Evolutionary conservation across 1,140 invertebrate species (phyloP), one percentile per base, ranked within the genome.

Genomic region (Plutomurus gul): DNA sequence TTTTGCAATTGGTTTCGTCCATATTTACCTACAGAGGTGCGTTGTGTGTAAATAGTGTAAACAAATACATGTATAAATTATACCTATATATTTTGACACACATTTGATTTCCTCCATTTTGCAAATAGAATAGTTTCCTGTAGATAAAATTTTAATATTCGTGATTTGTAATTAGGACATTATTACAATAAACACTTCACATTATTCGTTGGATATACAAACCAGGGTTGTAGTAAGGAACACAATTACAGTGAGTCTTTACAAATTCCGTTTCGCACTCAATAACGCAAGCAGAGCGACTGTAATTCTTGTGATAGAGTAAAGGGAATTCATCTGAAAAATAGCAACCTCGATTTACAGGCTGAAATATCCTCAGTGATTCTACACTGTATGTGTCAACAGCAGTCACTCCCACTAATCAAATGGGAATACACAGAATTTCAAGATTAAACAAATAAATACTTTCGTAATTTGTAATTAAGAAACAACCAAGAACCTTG

Each of bases 281-380:
- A 8, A 83, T 65, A 1, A 82, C 83, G 56, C 83, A 84, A 5
- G 77, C 75, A 25, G 77, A 82, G 40, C 82, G 73, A 22, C 75
- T 80, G 76, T 84, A 84, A 7, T 84, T 75, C 25, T 82, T 81
- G 60, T 84, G 81, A 72, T 84, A 77, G n/a, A 49, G 75, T 6
- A 84, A 40, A 11, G 33, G 40, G 37, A 81, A 78, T 51, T 84
- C 82, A 51, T 83, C 79, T 1, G 56, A 37, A 40, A 84, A 84
- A 65, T 75, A 81, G 36, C 84, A 84, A 18, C 81, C 77, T 33
- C 83, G 70, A 20, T 75, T 83, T 11, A 51, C 36, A 4, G 33
- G n/a, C 25, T 18, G 3, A 60, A 56, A 76, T 4, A 76, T 51
- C 47, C 56, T 27, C 1, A 84, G 18, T 5, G 76, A 51, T 16